A percentile compares a stretch with the other conserved stretches of the same genome.
phyloP scores from a whole-genome alignment of 2,113 vertebrate species.

The Pteropus alecto region DNA sequence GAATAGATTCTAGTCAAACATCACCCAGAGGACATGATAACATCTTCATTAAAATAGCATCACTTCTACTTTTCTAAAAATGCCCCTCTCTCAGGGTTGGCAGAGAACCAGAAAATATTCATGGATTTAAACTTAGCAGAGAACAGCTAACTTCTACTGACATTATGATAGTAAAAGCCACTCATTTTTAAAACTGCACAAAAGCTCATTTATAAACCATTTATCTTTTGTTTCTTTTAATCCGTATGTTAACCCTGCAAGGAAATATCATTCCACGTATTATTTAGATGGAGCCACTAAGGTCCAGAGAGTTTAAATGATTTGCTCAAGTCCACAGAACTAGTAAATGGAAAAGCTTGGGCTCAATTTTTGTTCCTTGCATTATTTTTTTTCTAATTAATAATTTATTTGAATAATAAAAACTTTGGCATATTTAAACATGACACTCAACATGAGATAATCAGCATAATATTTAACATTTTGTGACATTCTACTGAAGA shows the following conservation, averaged over 20 bases:
- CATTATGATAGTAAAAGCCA: background rate
- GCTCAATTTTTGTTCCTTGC: background rate
- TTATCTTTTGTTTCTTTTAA: conserved; percentile 19
- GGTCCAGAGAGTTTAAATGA: background rate
- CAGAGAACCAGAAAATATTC: background rate
- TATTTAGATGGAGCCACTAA: background rate
- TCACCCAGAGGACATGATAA: background rate
- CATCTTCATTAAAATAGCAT: background rate
- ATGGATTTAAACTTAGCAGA: background rate
- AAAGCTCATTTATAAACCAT: background rate
- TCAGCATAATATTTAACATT: background rate
- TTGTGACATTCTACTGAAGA: background rate
- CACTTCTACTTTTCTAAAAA: background rate
- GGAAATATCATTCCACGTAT: background rate
- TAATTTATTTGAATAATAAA: background rate
- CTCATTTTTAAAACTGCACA: background rate
- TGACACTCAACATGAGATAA: too few species aligned
- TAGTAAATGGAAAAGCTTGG: background rate
- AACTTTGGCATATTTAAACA: background rate
- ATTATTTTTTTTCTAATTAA: background rate
- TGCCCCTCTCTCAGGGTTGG: background rate
- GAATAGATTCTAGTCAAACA: background rate
- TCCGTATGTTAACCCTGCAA: background rate
- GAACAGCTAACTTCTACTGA: background rate
- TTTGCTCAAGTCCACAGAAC: background rate